Percentiles rank a stretch among this genome's conserved stretches.
phyloP scores from a whole-genome alignment of 1,140 invertebrate genomes.

The Aphidius ervi region DNA sequence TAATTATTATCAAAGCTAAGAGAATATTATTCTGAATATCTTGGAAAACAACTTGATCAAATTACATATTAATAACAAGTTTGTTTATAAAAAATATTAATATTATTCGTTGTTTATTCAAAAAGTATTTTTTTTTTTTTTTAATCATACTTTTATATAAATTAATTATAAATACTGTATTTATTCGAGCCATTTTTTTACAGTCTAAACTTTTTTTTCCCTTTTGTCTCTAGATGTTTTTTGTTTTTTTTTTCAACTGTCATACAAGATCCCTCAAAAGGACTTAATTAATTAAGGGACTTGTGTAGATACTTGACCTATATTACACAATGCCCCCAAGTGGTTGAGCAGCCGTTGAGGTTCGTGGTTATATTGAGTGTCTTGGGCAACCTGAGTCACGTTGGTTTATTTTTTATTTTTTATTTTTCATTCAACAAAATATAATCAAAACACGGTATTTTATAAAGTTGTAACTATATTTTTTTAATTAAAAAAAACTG shows the following conservation, averaged over 20 bases:
- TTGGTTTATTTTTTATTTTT: too few species aligned
- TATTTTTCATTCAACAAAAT: neutral
- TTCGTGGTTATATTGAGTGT: conserved; percentile 9
- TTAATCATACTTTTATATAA: neutral
- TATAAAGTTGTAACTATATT: too few species aligned
- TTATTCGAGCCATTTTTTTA: too few species aligned
- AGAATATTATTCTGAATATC: too few species aligned
- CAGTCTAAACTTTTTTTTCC: neutral
- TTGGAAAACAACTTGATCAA: too few species aligned
- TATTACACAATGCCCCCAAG: conserved; percentile 22
- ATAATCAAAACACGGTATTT: too few species aligned
- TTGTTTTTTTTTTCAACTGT: conserved; percentile 1
- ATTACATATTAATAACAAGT: too few species aligned
- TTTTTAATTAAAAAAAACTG: too few species aligned
- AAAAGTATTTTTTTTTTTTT: neutral
- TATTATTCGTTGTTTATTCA: too few species aligned
- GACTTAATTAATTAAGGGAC: conserved; percentile 34
- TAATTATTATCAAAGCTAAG: too few species aligned
- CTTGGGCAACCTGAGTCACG: conserved; percentile 12
- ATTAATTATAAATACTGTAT: too few species aligned
- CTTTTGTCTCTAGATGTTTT: neutral
- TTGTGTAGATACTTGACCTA: conserved; percentile 25
- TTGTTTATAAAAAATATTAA: too few species aligned
- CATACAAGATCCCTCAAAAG: conserved; percentile 10
- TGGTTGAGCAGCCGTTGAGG: conserved; percentile 24